Percentiles rank a stretch among this genome's conserved stretches.
phyloP scores from a whole-genome alignment of 2,113 vertebrate genomes.

The Ptilonorhynchus violaceus region DNA sequence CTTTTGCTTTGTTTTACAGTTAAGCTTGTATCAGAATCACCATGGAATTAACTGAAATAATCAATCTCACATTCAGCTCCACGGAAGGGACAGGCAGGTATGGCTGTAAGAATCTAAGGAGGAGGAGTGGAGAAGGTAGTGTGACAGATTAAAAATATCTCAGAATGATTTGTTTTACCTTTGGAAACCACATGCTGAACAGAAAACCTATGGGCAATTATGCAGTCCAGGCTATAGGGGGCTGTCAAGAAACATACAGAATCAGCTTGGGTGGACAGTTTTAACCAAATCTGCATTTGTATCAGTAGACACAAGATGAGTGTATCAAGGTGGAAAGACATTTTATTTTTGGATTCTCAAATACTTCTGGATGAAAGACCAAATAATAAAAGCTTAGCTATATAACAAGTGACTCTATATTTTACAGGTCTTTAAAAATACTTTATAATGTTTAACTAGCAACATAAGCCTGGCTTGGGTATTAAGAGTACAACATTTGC shows the following conservation, averaged over 20 bases:
- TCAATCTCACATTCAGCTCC: neutral
- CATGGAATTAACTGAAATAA: neutral
- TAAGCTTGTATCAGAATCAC: neutral
- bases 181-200: neutral
- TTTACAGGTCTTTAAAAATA: slow-evolving; percentile 36
- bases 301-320: neutral
- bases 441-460: slow-evolving; percentile 14
- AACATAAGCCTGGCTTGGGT: neutral
- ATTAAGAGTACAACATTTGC: neutral
- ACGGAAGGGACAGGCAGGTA: neutral
- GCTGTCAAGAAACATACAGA: slow-evolving; percentile 3
- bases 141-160: neutral
- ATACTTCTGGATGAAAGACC: neutral
- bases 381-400: neutral
- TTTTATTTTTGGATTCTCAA: slow-evolving; percentile 3
- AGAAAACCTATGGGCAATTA: neutral
- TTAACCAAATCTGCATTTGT: neutral
- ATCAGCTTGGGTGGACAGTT: neutral
- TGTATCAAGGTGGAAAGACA: neutral
- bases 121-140: neutral
- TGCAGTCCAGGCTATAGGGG: neutral
- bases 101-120: neutral
- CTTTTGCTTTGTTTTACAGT: neutral
- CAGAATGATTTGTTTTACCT: neutral
- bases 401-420: neutral